phyloP scores from a whole-genome alignment of 2,113 vertebrate species.

The Aegotheles bennettii region DNA sequence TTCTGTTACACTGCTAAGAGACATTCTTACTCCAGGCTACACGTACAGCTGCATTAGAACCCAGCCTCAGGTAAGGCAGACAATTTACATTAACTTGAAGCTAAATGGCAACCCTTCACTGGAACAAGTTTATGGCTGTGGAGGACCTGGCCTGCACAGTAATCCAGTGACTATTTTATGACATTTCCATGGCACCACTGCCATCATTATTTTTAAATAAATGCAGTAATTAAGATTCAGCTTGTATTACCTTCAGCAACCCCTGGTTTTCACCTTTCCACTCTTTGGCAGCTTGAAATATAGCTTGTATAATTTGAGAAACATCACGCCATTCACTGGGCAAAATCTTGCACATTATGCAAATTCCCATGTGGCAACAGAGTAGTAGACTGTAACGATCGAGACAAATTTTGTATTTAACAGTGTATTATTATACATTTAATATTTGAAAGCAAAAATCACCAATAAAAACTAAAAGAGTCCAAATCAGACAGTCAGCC shows the following conservation, averaged over 20 bases:
- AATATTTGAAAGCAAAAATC: neutral
- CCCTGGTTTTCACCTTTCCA: neutral
- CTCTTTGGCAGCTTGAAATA: neutral
- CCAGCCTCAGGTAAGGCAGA: neutral
- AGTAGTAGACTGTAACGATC: neutral
- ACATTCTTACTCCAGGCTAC: neutral
- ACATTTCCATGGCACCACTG: rapidly evolving
- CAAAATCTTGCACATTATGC: neutral
- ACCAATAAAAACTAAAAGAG: neutral
- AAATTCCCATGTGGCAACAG: neutral
- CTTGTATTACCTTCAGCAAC: neutral
- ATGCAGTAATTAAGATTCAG: neutral
- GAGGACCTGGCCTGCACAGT: neutral
- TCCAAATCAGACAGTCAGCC: neutral
- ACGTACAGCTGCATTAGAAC: neutral
- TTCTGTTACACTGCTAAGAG: too few relatives aligned
- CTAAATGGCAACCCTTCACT: neutral
- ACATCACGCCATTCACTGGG: neutral
- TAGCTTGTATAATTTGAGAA: neutral
- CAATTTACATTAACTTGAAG: neutral
- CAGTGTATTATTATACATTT: neutral
- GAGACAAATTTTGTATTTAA: neutral
- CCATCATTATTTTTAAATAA: neutral
- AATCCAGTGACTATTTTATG: neutral
- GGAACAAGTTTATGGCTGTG: neutral